A percentile compares a stretch with the other conserved stretches of the same genome.
Conservation (phyloP, 2,797 vertebrate genomes). For the Knipowitschia caucasica region DNA sequence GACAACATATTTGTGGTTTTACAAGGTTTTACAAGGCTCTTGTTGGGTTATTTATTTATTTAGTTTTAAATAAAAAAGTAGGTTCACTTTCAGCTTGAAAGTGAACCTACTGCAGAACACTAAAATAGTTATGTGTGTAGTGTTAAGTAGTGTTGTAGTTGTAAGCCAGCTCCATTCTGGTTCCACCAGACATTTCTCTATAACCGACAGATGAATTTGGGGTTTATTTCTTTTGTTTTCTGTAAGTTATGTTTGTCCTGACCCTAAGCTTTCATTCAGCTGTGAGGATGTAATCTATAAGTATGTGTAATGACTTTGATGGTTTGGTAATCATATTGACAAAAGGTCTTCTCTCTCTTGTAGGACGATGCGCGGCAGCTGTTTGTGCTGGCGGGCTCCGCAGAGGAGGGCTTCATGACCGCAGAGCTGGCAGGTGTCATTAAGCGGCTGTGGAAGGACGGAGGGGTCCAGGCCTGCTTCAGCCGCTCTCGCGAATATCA, state of each 20-base stretch:
- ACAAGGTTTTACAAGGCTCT: no score
- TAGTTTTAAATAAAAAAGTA: no score
- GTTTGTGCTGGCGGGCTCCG: constrained; percentile 92
- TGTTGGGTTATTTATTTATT: no score
- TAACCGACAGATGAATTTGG: neutral
- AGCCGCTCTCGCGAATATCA: constrained; percentile 96
- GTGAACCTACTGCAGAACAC: no score
- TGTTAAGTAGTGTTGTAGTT: no score
- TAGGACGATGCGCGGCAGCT: constrained; percentile 96
- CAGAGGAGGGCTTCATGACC: constrained; percentile 98
- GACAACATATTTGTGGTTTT: no score
- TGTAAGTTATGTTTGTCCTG: neutral
- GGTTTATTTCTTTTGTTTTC: neutral
- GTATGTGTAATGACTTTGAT: constrained; percentile 1
- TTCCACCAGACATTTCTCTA: neutral
- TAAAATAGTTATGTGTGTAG: no score
- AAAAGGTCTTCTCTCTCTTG: neutral
- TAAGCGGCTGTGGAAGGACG: constrained; percentile 94
- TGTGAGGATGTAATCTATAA: neutral
- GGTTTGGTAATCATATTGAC: constrained; percentile 20
- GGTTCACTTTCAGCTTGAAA: no score
- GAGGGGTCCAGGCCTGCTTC: constrained; percentile 95
- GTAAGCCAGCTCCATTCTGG: neutral
- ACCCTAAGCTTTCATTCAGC: constrained; percentile 4
- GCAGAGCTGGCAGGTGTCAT: constrained; percentile 94